Evolutionary conservation across 2,888 invertebrate genomes (phyloP), one percentile per base, ranked within the genome.

Genomic region (Lissonota sp.): DNA sequence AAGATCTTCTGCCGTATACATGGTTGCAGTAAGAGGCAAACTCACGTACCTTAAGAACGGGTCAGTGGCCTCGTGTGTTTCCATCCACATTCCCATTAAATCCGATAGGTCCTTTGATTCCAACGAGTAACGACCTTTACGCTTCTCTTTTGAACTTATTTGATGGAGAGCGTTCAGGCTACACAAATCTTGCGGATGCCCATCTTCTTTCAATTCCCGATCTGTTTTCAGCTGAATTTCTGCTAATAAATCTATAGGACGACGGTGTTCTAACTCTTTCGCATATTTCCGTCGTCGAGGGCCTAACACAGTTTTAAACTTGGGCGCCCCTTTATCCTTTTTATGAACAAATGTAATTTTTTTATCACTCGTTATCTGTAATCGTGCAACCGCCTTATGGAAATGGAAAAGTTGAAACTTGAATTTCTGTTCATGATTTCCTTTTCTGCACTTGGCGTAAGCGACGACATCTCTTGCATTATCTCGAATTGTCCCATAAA

Each of bases 1-100:
- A 1, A 73, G 16, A 26, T 80, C 63, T 40, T 46, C 64, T n/a
- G 39, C 64, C 12, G 75, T 75, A 39, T 57, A 80, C 70, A 79
- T 67, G 6, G 63, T 63, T 7, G 49, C 74, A 0, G 57, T 62
- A 0, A 79, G 37, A 14, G 73, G 69, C 40, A 74, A 6, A 44
- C 40, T 8, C 10, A 57, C 63, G 6, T 14, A 10, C 3, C 74
- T 46, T 5, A 79, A 44, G 26, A 74, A 79, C 0, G 63, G 79
- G 42, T 74, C 79, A 37, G 63, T 57, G 4, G 62, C 3, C 6
- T 16, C 58, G 10, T 49, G 4, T 0, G 55, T 40, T 37, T 49
- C 57, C 8, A 49, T 44, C 12, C 49, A 66, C 58, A 74, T 37
- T 39, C 57, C 73, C 39, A 44, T 16, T 4, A 66, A 39, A 42